phyloP scores from a whole-genome alignment of 2,113 vertebrate genomes.

The Stigmatopora argus region DNA sequence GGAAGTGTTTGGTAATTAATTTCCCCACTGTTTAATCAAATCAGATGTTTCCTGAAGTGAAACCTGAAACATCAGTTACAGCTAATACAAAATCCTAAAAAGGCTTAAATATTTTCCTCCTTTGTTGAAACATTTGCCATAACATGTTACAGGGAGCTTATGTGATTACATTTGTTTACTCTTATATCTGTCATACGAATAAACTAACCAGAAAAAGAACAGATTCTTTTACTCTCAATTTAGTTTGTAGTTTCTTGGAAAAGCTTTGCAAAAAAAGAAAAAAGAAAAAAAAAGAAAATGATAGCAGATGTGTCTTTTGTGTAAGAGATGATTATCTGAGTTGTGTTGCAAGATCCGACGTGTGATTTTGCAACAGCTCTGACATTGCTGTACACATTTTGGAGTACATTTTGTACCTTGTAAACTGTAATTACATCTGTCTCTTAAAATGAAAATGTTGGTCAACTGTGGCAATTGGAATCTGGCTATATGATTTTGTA shows the following conservation, averaged over 20 bases:
- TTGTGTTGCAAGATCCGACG: constrained; percentile 23
- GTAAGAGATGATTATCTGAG: constrained; percentile 15
- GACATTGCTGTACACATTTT: background rate
- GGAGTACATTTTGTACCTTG: constrained; percentile 13
- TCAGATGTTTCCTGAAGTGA: constrained; percentile 24
- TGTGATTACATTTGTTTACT: background rate
- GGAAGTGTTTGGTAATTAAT: background rate
- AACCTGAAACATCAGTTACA: constrained; percentile 28
- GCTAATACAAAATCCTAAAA: background rate
- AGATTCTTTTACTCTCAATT: background rate
- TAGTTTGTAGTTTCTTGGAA: background rate
- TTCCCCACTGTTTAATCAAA: background rate
- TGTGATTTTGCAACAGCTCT: constrained; percentile 18
- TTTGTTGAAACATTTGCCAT: constrained; percentile 40
- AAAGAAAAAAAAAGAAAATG: background rate
- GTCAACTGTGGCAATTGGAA: background rate
- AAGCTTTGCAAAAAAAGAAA: background rate
- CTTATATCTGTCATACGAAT: background rate
- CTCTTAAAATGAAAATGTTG: background rate
- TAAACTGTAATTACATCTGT: background rate
- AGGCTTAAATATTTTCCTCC: constrained; percentile 8
- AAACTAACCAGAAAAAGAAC: background rate
- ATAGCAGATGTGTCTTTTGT: constrained; percentile 12
- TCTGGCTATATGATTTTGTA: too few species aligned
- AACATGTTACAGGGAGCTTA: background rate